phyloP scores from a whole-genome alignment of 2,888 invertebrate species.

The Alloscopus bannaensis region DNA sequence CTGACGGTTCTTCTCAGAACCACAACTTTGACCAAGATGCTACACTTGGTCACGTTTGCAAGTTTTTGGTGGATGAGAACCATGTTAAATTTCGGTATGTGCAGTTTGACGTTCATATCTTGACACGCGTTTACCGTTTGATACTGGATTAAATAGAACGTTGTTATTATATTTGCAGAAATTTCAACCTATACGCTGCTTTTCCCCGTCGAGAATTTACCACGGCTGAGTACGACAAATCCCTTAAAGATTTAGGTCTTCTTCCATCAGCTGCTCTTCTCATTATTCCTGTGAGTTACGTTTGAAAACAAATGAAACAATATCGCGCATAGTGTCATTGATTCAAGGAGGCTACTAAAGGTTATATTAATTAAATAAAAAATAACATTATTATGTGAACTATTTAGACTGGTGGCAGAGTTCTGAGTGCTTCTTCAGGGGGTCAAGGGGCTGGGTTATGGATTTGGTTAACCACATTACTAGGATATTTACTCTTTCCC shows the following conservation, averaged over 20 bases:
- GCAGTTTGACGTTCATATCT: too few relatives aligned
- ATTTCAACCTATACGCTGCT: conserved; percentile 85
- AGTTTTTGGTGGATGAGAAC: conserved; percentile 74
- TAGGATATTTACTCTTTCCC: conserved; percentile 68
- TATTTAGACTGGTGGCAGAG: conserved; percentile 23
- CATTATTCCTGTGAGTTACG: conserved; percentile 79
- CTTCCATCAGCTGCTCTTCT: conserved; percentile 86
- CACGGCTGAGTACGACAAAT: conserved; percentile 77
- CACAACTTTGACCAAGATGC: conserved; percentile 84
- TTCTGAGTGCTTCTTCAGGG: conserved; percentile 73
- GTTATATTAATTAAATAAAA: too few relatives aligned
- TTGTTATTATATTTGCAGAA: conserved; percentile 74
- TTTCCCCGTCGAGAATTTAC: conserved; percentile 85
- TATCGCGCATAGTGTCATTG: too few relatives aligned
- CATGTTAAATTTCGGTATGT: conserved; percentile 69
- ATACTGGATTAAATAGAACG: not conserved
- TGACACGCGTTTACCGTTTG: too few relatives aligned
- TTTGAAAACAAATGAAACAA: not conserved
- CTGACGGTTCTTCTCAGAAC: conserved; percentile 86
- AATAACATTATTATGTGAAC: not conserved
- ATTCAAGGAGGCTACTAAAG: too few relatives aligned
- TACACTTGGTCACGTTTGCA: conserved; percentile 79
- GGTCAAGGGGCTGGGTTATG: conserved; percentile 72
- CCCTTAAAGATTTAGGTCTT: conserved; percentile 82
- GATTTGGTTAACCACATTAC: conserved; percentile 70